Evolutionary conservation across 2,113 vertebrate genomes (phyloP).

Genomic region (Dendropsophus ebraccatus): DNA sequence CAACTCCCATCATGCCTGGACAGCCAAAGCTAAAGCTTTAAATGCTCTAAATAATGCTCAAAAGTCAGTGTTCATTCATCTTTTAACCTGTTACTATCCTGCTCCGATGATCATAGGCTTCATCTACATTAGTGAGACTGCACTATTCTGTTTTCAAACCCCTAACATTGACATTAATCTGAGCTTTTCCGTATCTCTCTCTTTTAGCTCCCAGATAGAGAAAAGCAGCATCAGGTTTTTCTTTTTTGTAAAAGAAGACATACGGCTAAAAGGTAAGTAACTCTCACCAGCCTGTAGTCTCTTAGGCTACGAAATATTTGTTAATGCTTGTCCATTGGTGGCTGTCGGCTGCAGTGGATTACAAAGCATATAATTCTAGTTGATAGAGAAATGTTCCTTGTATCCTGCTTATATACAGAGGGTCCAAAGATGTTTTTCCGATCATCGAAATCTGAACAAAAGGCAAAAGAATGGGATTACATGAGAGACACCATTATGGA

Average conservation of each 20-base stretch:
- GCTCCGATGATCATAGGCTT: too few species aligned
- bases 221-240: constrained; percentile 72
- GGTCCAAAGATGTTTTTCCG: constrained; percentile 83
- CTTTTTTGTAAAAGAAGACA: constrained; percentile 84
- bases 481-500: constrained; percentile 70
- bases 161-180: too few species aligned
- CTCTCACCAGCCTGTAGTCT: too few species aligned
- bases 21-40: too few species aligned
- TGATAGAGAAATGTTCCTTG: background rate
- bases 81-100: too few species aligned
- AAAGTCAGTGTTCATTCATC: too few species aligned
- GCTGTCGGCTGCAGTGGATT: background rate
- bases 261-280: constrained; percentile 78
- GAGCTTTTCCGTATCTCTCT: background rate
- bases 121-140: too few species aligned
- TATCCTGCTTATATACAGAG: constrained; percentile 64
- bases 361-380: background rate
- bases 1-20: too few species aligned
- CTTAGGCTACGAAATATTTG: too few species aligned
- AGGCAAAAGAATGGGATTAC: constrained; percentile 82
- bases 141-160: too few species aligned
- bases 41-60: too few species aligned
- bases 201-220: constrained; percentile 67
- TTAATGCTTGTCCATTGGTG: background rate
- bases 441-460: constrained; percentile 70